Conservation (phyloP, 2,113 vertebrate species). For the Cinclus mexicanus region DNA sequence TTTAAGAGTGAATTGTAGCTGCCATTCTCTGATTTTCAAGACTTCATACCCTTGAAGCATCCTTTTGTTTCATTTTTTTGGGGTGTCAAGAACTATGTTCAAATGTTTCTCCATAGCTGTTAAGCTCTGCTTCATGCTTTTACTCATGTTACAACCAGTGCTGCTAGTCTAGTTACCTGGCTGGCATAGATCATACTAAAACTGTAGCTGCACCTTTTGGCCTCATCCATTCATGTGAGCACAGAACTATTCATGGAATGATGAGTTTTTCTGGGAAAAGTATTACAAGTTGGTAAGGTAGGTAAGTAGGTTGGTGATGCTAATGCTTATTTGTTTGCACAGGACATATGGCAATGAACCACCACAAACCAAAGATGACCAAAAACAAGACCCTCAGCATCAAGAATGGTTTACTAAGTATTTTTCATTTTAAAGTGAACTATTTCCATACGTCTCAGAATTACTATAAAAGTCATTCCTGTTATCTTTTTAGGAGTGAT, state of each 20-base stretch:
- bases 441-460: neutral
- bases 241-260: neutral
- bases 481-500: neutral
- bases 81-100: neutral
- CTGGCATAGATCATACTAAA: neutral
- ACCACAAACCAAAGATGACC: slow-evolving; percentile 72
- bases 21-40: neutral
- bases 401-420: slow-evolving; percentile 98
- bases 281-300: neutral
- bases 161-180: neutral
- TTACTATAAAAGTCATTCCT: neutral
- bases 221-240: neutral
- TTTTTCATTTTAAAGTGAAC: slow-evolving; percentile 87
- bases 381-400: slow-evolving; percentile 78
- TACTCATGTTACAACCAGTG: neutral
- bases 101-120: neutral
- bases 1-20: neutral
- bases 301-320: neutral
- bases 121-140: neutral
- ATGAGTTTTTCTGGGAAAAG: neutral
- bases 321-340: slow-evolving; percentile 56
- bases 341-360: slow-evolving; percentile 82
- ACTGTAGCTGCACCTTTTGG: neutral
- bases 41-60: neutral
- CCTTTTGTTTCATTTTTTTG: neutral